Percentiles rank a stretch among this genome's conserved stretches.
Evolutionary conservation across 2,113 vertebrate species (phyloP).

Genomic region (Mustela nigripes): DNA sequence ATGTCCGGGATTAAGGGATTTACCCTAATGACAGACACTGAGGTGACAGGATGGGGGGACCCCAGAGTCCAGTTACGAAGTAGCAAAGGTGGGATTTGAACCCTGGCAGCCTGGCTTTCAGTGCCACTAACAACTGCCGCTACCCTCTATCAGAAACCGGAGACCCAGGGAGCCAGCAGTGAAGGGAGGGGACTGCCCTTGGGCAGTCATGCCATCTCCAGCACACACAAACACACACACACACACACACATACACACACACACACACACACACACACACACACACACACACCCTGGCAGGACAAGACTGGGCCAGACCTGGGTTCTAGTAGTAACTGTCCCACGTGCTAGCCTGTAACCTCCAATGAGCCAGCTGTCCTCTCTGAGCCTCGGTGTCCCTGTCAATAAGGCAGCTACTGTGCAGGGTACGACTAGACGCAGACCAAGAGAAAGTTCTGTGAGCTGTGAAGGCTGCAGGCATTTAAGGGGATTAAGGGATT

Average conservation of each 20-base stretch:
- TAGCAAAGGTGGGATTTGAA: not conserved
- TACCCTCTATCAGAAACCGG: not conserved
- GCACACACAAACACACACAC: not conserved
- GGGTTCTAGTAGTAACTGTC: not conserved
- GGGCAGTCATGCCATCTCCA: not conserved
- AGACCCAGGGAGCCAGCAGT: not conserved
- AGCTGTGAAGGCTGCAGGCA: not conserved
- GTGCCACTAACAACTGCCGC: not conserved
- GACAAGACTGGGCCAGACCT: not conserved
- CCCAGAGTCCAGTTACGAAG: not conserved
- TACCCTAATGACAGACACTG: not conserved
- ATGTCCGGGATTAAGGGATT: not conserved
- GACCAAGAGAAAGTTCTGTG: not conserved
- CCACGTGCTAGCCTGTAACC: not conserved
- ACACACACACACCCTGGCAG: too few species aligned
- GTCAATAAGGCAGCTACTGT: not conserved
- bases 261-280: not conserved
- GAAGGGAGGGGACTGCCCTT: not conserved
- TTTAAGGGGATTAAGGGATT: slow-evolving; percentile 45
- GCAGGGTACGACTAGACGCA: not conserved
- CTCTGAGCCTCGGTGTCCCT: not conserved
- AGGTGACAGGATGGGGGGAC: not conserved
- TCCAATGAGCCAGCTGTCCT: not conserved
- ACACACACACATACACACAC: not conserved
- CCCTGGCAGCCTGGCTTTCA: not conserved